Conservation (phyloP, 2,888 invertebrate species). For the Scelioninae gen. 1 region DNA sequence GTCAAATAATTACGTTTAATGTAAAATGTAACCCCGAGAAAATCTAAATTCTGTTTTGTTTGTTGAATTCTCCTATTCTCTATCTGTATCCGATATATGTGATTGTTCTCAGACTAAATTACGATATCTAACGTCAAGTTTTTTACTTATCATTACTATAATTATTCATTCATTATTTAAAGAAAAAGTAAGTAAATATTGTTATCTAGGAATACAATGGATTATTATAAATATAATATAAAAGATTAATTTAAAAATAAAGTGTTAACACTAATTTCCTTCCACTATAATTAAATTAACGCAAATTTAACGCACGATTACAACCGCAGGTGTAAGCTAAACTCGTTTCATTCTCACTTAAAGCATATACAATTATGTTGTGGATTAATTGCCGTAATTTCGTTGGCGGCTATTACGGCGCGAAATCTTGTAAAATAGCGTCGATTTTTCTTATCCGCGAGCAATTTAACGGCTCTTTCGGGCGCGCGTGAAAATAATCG, state of each 20-base stretch:
- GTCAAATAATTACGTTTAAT: slow-evolving; percentile 18
- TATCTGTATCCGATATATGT: neutral
- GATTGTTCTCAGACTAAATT: neutral
- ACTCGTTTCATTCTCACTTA: neutral
- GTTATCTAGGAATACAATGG: too few relatives aligned
- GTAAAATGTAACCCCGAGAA: slow-evolving; percentile 17
- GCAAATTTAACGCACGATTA: slow-evolving; percentile 31
- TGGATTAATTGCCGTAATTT: slow-evolving; percentile 53
- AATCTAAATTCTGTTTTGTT: neutral
- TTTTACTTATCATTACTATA: too few relatives aligned
- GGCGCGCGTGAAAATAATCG: slow-evolving; percentile 37
- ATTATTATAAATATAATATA: too few relatives aligned
- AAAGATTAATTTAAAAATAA: too few relatives aligned
- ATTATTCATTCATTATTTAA: too few relatives aligned
- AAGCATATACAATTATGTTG: slow-evolving; percentile 33
- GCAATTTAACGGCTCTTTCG: slow-evolving; percentile 15
- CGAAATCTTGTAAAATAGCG: slow-evolving; percentile 39
- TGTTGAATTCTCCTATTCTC: neutral
- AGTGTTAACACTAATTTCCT: neutral
- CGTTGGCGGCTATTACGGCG: slow-evolving; percentile 8
- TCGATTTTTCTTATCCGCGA: slow-evolving; percentile 50
- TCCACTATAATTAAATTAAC: neutral
- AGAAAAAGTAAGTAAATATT: too few relatives aligned
- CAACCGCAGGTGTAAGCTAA: slow-evolving; percentile 2
- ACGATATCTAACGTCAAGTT: neutral